Evolutionary conservation across 2,797 vertebrate genomes (phyloP), one percentile per base, ranked within the genome.

Genomic region (Streptopelia turtur): DNA sequence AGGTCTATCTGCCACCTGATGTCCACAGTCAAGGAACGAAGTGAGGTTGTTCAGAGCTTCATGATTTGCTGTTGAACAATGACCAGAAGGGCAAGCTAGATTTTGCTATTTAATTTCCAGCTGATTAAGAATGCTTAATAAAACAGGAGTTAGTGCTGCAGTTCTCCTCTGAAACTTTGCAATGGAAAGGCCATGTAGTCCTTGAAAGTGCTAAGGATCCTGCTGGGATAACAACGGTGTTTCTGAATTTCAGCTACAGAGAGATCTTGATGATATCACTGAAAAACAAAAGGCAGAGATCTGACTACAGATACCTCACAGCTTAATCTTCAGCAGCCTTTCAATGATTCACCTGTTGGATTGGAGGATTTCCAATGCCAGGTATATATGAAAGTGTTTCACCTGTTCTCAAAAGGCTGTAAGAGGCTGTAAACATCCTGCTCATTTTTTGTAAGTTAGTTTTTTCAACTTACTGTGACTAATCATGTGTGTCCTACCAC

Each of bases 401-500:
- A 85, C 64, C 77, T 88, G 59, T 71, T 72, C 71, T 90, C 65
- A 76, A n/a, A 87, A 82, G 76, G 50, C 57, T 0, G 0, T 57
- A 69, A 53, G 35, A 92, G 74, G 21, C 41, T 92, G 53, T 15
- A 77, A 89, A 86, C 53, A 84, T 49, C 53, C 70, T 61, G 66
- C 63, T 87, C 20, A 6, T 65, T 56, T 92, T 78, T 74, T 55
- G 5, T 52, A 92, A 94, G 43, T 37, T 18, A 66, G 20, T 64
- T 80, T 75, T 90, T 87, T 53, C 52, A 79, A 25, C 64, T 84
- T 49, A 53, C 21, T 91, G 39, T 74, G 83, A 66, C 85, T 93
- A 94, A 84, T 66, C 91, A 83, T 74, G 83, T 63, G 63, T 94
- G 52, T 87, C 86, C 88, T 80, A 90, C 66, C 87, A 87, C 89